Evolutionary conservation across 1,140 invertebrate species (phyloP), one percentile per base, ranked within the genome.

Genomic region (Pomacea maculata): DNA sequence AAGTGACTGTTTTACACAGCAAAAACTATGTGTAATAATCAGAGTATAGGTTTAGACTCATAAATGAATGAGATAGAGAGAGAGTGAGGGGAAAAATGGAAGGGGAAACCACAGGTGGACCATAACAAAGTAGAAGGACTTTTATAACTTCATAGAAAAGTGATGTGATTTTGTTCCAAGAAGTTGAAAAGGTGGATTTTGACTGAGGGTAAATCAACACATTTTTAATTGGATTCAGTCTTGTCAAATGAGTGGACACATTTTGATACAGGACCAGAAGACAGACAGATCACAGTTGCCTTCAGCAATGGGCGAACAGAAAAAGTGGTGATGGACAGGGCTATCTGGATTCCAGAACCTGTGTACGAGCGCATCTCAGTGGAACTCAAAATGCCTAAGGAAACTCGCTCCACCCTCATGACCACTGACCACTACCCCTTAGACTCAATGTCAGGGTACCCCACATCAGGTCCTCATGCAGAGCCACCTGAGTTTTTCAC

Each of bases 301-400:
- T 90, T 90, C 75, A 85, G 84, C 70, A 87, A 88, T 87, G 88
- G 89, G 14, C 84, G 83, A 73, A 88, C 87, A 65, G 86, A 82
- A 55, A 84, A 84, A 54, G 82, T 90, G 34, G 70, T 81, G 6
- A 21, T 68, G 34, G 82, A 88, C 57, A 81, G 64, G 34, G 89
- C 87, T 17, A 82, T 89, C 29, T 90, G 89, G 89, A 87, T 89
- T 63, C 88, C 88, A 17, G 78, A 83, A 65, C 71, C 81, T 9
- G 78, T 89, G 15, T 87, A 88, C 68, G 84, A 88, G 64, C 79
- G 85, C 21, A 63, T 89, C 0, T 83, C 85, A 14, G 80, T 90
- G 73, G 89, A 90, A 79, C 78, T 90, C 1, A 85, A 89, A 45
- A 88, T 90, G 85, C 88, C 89, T 25, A 78, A 77, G 64, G 83